phyloP scores from a whole-genome alignment of 1,140 invertebrate genomes.

The Andrena cerasifolii region DNA sequence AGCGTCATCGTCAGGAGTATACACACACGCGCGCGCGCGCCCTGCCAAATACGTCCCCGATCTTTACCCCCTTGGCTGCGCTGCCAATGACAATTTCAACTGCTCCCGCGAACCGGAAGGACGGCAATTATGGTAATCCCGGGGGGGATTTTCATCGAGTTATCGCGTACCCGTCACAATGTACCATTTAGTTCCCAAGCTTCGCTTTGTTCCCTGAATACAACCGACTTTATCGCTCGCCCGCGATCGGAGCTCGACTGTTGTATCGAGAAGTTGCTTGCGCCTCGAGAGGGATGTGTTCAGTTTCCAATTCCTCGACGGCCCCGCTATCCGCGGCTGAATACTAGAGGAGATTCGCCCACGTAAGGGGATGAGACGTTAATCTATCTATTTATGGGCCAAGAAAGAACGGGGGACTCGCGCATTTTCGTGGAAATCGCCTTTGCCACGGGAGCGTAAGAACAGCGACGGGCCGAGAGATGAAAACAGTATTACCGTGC shows the following conservation, averaged over 20 bases:
- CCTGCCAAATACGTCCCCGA: not conserved
- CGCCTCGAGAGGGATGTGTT: not conserved
- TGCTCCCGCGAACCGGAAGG: not conserved
- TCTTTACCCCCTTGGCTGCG: not conserved
- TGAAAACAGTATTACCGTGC: conserved; percentile 30
- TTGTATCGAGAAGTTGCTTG: not conserved
- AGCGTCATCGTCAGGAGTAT: conserved; percentile 15
- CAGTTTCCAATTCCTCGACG: too few relatives aligned
- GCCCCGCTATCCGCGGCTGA: too few relatives aligned
- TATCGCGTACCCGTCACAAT: not conserved
- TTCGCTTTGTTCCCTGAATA: not conserved
- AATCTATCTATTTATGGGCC: conserved; percentile 14
- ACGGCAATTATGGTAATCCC: conserved; percentile 25
- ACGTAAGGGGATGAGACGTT: not conserved
- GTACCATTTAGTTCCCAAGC: not conserved
- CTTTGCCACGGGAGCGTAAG: conserved; percentile 4
- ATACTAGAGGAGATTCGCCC: too few relatives aligned
- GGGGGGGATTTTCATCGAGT: conserved; percentile 1
- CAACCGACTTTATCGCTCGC: not conserved
- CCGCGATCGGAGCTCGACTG: not conserved
- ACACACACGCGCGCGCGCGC: too few relatives aligned
- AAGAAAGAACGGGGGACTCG: not conserved
- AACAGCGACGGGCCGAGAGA: conserved; percentile 2
- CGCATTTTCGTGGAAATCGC: conserved; percentile 17
- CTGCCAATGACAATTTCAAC: not conserved